phyloP scores from a whole-genome alignment of 92 coral and sea anemone species.

The Epizoanthus ramosus region DNA sequence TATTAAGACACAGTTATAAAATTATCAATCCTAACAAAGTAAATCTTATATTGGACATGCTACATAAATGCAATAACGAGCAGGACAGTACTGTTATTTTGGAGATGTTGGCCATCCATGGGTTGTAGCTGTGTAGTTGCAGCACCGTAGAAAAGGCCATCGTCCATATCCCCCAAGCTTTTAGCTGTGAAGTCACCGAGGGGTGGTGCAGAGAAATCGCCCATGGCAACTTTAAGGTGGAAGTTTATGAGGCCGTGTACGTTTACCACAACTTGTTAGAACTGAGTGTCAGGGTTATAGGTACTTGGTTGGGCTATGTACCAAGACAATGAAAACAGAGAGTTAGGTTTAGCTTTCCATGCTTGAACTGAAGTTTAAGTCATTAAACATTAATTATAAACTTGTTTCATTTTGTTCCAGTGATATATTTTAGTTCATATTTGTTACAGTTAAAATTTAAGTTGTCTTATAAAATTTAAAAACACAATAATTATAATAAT shows the following conservation, averaged over 20 bases:
- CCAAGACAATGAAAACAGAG: conserved; percentile 77
- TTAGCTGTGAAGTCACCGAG: conserved; percentile 80
- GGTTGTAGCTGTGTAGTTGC: conserved; percentile 81
- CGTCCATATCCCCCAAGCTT: conserved; percentile 77
- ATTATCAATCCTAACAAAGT: neutral
- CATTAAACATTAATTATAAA: conserved; percentile 64
- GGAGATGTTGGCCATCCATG: conserved; percentile 74
- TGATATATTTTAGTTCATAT: neutral
- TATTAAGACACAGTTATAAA: conserved; percentile 1
- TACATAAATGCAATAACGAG: conserved; percentile 19
- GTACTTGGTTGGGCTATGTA: conserved; percentile 43
- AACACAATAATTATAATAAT: neutral
- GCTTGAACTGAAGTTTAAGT: conserved; percentile 48
- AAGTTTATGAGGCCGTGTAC: conserved; percentile 42
- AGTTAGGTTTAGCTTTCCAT: conserved; percentile 74
- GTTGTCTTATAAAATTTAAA: neutral
- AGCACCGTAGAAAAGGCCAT: conserved; percentile 87
- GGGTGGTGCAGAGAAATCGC: conserved; percentile 77
- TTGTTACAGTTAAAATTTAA: conserved; percentile 15
- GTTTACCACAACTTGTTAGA: conserved; percentile 40
- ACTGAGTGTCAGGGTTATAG: conserved; percentile 46
- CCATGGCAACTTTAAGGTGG: conserved; percentile 55
- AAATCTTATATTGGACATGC: neutral
- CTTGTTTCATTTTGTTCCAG: conserved; percentile 24
- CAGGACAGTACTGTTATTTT: conserved; percentile 80